phyloP scores from a whole-genome alignment of 37 sponge, comb jelly and placozoan species.

The Lycopodina hypogea region DNA sequence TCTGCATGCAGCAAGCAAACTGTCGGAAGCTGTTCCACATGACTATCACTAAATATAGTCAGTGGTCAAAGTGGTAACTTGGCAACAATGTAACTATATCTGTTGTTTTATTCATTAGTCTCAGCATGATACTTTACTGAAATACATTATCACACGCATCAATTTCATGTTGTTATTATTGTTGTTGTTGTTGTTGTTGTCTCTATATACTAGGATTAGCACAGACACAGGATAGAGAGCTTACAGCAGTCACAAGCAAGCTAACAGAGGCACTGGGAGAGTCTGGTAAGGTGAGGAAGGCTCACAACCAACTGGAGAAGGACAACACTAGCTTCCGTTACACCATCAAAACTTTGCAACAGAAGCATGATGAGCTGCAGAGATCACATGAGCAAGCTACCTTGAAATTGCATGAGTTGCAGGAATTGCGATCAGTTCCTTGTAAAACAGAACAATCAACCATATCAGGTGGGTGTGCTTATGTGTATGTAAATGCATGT shows the following conservation, averaged over 20 bases:
- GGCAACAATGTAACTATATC: too few species aligned
- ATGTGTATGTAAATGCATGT: slow-evolving; percentile 10
- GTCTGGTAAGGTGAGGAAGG: not conserved
- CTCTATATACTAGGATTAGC: not conserved
- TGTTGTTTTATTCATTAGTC: too few species aligned
- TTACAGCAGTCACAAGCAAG: slow-evolving; percentile 7
- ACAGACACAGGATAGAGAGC: slow-evolving; percentile 17
- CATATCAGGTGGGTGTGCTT: not conserved
- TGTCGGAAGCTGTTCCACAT: too few species aligned
- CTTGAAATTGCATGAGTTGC: too few species aligned
- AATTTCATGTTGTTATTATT: not conserved
- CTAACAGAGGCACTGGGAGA: slow-evolving; percentile 29
- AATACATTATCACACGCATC: not conserved
- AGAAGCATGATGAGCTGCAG: slow-evolving; percentile 29
- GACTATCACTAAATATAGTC: too few species aligned
- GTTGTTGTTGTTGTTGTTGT: not conserved
- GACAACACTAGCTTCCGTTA: slow-evolving; percentile 20
- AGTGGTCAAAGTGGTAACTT: too few species aligned
- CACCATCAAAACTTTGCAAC: slow-evolving; percentile 35
- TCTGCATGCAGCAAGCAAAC: too few species aligned
- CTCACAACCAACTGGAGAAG: slow-evolving; percentile 24
- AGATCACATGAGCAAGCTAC: slow-evolving; percentile 1
- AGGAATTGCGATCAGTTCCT: not conserved
- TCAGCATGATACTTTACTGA: too few species aligned
- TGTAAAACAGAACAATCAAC: not conserved